Evolutionary conservation across 2,888 invertebrate species (phyloP).

Genomic region (Salticus scenicus): DNA sequence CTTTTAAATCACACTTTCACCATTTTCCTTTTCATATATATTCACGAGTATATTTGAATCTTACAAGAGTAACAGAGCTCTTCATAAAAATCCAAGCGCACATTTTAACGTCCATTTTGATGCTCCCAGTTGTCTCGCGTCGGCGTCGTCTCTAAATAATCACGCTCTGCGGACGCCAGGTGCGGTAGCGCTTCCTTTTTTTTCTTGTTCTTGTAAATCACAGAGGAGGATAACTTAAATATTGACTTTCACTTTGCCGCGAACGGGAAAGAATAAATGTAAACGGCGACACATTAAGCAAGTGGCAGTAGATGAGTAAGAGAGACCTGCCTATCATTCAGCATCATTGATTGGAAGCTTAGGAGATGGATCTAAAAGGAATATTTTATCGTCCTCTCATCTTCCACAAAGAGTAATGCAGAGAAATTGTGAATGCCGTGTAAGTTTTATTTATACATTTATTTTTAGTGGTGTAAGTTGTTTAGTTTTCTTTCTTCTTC

Average conservation of each 20-base stretch:
- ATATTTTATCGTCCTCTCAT: background rate
- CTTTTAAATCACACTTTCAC: background rate
- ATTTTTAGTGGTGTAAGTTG: too few relatives aligned
- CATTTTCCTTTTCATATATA: slow-evolving; percentile 15
- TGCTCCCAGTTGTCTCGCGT: background rate
- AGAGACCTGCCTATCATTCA: slow-evolving; percentile 7
- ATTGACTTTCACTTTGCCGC: slow-evolving; percentile 59
- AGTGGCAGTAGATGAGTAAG: slow-evolving; percentile 1
- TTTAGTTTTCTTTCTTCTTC: too few relatives aligned
- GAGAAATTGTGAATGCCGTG: too few relatives aligned
- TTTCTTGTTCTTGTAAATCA: slow-evolving; percentile 6
- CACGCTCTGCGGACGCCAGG: background rate
- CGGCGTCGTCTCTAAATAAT: slow-evolving; percentile 4
- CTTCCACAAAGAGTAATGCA: too few relatives aligned
- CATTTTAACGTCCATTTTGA: background rate
- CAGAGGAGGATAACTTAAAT: slow-evolving; percentile 42
- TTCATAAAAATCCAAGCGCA: too few relatives aligned
- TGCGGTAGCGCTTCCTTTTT: background rate
- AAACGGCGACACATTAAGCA: slow-evolving; percentile 54
- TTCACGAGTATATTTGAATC: slow-evolving; percentile 28
- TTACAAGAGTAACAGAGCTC: background rate
- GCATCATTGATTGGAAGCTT: background rate
- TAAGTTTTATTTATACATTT: too few relatives aligned
- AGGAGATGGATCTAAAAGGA: background rate
- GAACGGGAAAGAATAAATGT: slow-evolving; percentile 54